These are phyloP conservation scores for Digitonthophagus gazella DNA, from an alignment of 2,888 invertebrate species.

Conservation along the genomic window DNA sequence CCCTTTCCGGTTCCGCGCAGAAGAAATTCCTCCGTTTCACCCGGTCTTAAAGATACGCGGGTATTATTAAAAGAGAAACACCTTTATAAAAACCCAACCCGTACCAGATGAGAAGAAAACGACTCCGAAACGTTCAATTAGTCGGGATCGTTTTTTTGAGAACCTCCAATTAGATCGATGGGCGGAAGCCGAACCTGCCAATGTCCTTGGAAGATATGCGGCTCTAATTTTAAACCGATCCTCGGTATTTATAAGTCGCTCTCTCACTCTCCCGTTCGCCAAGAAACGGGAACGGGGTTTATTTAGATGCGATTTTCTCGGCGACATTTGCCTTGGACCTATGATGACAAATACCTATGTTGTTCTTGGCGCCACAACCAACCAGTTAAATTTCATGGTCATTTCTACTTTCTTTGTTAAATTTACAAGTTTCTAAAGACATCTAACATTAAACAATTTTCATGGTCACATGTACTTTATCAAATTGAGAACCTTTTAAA, in stretches of 20 bases:
- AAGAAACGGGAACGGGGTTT: not conserved
- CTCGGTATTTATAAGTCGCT: constrained; percentile 22
- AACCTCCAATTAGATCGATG: not conserved
- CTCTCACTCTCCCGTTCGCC: constrained; percentile 9
- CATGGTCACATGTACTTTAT: too few relatives aligned
- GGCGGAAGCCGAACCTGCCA: constrained; percentile 14
- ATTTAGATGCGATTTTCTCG: not conserved
- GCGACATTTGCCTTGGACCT: constrained; percentile 1
- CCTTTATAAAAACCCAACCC: not conserved
- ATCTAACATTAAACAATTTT: too few relatives aligned
- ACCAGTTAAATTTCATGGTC: not conserved
- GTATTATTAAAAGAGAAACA: not conserved
- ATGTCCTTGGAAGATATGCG: constrained; percentile 25
- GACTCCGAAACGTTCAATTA: not conserved
- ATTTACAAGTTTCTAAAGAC: too few relatives aligned
- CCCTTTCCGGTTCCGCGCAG: not conserved
- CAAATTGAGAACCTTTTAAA: not conserved
- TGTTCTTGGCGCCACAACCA: not conserved
- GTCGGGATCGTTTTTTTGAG: not conserved
- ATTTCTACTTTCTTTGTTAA: too few relatives aligned
- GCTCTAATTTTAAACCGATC: constrained; percentile 24
- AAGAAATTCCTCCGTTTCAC: not conserved
- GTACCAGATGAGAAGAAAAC: not conserved
- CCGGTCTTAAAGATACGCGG: not conserved
- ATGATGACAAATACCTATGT: constrained; percentile 1